These are phyloP conservation scores for Sebastes schlegelii DNA, from an alignment of 2,113 vertebrate genomes.

Conservation along the genomic window DNA sequence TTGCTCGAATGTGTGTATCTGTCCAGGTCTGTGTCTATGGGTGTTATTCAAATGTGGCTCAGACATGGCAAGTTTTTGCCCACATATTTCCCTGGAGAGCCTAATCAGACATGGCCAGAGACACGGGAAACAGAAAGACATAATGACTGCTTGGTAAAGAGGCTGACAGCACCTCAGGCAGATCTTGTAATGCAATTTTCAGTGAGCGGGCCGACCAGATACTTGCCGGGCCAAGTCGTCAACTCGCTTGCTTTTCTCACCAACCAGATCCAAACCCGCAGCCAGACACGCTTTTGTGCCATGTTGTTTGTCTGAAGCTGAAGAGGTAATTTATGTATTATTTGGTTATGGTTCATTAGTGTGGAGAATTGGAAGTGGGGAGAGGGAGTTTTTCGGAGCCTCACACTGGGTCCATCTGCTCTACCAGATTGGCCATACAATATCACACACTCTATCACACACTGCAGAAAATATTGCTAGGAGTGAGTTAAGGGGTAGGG, in stretches of 20 bases:
- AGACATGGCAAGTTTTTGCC: constrained; percentile 50
- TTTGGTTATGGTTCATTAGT: constrained; percentile 83
- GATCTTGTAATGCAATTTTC: constrained; percentile 66
- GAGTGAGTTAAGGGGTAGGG: constrained; percentile 68
- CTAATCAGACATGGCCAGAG: constrained; percentile 65
- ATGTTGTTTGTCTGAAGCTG: constrained; percentile 69
- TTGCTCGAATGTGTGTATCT: constrained; percentile 18
- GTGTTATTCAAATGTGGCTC: constrained; percentile 64
- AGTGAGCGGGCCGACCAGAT: constrained; percentile 57
- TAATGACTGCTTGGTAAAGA: constrained; percentile 67
- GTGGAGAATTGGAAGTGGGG: constrained; percentile 75
- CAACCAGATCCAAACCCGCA: constrained; percentile 55
- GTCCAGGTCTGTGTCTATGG: constrained; percentile 29
- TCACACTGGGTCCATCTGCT: constrained; percentile 83
- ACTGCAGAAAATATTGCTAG: constrained; percentile 65
- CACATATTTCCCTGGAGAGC: constrained; percentile 60
- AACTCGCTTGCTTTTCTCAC: constrained; percentile 44
- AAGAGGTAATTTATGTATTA: constrained; percentile 80
- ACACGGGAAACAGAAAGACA: constrained; percentile 51
- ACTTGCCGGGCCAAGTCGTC: constrained; percentile 49
- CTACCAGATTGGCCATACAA: constrained; percentile 79
- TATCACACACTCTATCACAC: constrained; percentile 70
- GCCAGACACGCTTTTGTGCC: constrained; percentile 59
- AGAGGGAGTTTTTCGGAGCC: constrained; percentile 69
- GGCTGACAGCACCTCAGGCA: constrained; percentile 64